phyloP scores from a whole-genome alignment of 2,888 invertebrate genomes.

The Coecobrya sp. region DNA sequence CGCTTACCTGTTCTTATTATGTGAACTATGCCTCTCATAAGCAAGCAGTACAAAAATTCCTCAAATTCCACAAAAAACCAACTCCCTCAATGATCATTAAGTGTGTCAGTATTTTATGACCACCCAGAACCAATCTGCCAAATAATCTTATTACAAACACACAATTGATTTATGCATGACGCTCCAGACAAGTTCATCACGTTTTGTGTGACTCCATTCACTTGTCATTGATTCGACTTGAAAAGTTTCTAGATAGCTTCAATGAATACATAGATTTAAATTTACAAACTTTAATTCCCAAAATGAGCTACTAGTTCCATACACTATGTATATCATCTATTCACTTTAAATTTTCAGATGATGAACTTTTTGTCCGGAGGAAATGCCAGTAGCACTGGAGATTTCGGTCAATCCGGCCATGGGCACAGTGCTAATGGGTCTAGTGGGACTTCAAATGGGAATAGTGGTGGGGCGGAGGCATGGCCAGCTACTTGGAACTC shows the following conservation, averaged over 20 bases:
- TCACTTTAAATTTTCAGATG: slow-evolving; percentile 79
- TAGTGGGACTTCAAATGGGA: slow-evolving; percentile 76
- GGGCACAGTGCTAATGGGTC: slow-evolving; percentile 76
- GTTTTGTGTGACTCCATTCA: neutral
- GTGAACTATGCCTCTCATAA: neutral
- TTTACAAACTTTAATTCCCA: too few relatives aligned
- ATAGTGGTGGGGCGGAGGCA: slow-evolving; percentile 80
- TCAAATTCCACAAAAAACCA: slow-evolving; percentile 67
- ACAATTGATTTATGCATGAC: slow-evolving; percentile 12
- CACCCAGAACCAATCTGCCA: slow-evolving; percentile 66
- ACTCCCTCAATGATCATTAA: slow-evolving; percentile 77
- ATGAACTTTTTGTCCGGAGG: slow-evolving; percentile 85
- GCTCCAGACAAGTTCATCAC: slow-evolving; percentile 35
- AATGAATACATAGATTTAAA: too few relatives aligned
- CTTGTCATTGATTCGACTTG: neutral
- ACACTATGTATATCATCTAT: too few relatives aligned
- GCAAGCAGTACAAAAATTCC: slow-evolving; percentile 16
- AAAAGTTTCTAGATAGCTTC: too few relatives aligned
- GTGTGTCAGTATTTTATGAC: slow-evolving; percentile 71
- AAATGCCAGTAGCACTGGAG: slow-evolving; percentile 63
- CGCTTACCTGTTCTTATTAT: neutral
- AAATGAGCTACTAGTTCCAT: too few relatives aligned
- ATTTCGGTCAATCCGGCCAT: slow-evolving; percentile 72
- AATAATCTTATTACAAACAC: slow-evolving; percentile 34
- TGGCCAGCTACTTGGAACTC: slow-evolving; percentile 85